Evolutionary conservation across 1,140 invertebrate genomes (phyloP).

Genomic region (Zophobas morio): DNA sequence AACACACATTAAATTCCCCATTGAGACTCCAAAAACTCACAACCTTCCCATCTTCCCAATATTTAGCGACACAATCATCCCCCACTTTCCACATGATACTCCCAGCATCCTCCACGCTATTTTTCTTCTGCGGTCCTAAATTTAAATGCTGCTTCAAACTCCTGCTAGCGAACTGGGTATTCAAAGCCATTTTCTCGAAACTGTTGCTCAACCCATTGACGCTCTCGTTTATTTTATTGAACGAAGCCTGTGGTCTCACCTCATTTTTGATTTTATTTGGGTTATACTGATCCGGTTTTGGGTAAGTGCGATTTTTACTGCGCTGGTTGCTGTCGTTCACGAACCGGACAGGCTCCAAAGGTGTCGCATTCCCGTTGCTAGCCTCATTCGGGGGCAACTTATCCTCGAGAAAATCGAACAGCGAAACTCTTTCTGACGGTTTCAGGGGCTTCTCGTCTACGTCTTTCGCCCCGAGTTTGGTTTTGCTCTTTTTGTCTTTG

Average conservation of each 20-base stretch:
- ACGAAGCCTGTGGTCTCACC: constrained; percentile 9
- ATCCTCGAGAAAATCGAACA: constrained; percentile 91
- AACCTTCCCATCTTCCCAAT: constrained; percentile 93
- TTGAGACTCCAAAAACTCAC: not conserved
- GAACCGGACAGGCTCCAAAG: not conserved
- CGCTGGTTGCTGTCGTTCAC: constrained; percentile 18
- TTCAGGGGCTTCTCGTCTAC: constrained; percentile 76
- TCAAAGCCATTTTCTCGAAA: constrained; percentile 59
- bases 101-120: constrained; percentile 56
- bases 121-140: constrained; percentile 62
- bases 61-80: constrained; percentile 88
- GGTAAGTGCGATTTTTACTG: too few relatives aligned
- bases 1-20: constrained; percentile 13
- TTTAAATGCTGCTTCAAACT: constrained; percentile 63
- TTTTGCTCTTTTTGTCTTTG: constrained; percentile 69
- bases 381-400: constrained; percentile 76
- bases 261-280: constrained; percentile 21
- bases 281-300: constrained; percentile 19
- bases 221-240: not conserved
- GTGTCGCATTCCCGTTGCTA: not conserved
- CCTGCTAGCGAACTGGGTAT: constrained; percentile 62
- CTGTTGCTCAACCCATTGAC: constrained; percentile 40
- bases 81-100: constrained; percentile 81
- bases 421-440: constrained; percentile 86
- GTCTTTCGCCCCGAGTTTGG: constrained; percentile 69